Conservation (phyloP, 53 echinoderm and acorn worm genomes). For the Arbacia lixula region DNA sequence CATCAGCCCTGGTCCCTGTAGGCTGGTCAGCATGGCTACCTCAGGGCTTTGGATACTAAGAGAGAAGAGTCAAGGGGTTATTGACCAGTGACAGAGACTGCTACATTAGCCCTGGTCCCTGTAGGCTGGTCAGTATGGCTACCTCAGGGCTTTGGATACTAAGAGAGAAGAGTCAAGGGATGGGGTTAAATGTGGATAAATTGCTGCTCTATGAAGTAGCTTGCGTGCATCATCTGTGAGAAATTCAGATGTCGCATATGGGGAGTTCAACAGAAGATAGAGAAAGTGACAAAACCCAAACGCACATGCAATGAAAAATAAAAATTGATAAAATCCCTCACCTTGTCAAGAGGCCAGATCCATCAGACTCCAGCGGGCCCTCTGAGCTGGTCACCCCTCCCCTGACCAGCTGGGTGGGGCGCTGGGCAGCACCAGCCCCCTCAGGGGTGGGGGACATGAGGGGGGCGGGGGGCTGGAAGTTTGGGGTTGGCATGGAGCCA, state of each 20-base stretch:
- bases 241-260: no score
- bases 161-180: background rate
- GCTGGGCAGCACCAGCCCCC: slow-evolving; percentile 47
- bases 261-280: no score
- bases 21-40: slow-evolving; percentile 16
- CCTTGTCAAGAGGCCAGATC: slow-evolving; percentile 86
- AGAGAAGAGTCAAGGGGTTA: slow-evolving; percentile 27
- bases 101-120: slow-evolving; percentile 27
- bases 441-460: slow-evolving; percentile 37
- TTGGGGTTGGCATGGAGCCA: slow-evolving; percentile 62
- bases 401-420: slow-evolving; percentile 60
- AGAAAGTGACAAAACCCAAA: no score
- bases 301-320: no score
- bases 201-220: no score
- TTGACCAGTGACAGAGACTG: slow-evolving; percentile 19
- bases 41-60: slow-evolving; percentile 38
- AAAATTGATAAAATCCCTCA: no score
- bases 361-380: slow-evolving; percentile 78
- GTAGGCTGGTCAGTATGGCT: slow-evolving; percentile 22
- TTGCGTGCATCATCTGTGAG: no score
- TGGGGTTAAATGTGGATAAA: slow-evolving; percentile 17
- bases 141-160: slow-evolving; percentile 33
- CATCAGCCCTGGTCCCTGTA: slow-evolving; percentile 23
- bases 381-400: slow-evolving; percentile 84
- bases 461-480: slow-evolving; percentile 58